Evolutionary conservation across 23 tunicate genomes (phyloP).

Genomic region (Corella eumyota): DNA sequence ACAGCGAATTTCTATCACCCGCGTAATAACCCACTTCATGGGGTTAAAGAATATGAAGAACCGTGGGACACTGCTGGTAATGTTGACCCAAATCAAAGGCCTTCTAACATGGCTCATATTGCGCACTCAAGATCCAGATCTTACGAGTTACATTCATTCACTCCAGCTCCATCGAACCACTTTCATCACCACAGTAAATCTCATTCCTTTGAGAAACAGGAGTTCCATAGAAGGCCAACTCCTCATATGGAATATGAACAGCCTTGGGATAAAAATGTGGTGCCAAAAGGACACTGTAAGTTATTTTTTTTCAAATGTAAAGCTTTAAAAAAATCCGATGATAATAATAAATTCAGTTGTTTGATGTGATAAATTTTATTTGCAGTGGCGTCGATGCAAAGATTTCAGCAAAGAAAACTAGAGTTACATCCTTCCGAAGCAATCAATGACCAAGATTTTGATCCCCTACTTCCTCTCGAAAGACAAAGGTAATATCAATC

Average conservation of each 20-base stretch:
- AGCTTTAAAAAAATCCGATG: no score
- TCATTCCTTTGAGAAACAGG: constrained; percentile 35
- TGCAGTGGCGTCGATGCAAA: constrained; percentile 91
- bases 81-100: neutral
- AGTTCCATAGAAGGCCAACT: neutral
- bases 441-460: constrained; percentile 43
- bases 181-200: constrained; percentile 34
- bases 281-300: constrained; percentile 44
- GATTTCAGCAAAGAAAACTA: constrained; percentile 62
- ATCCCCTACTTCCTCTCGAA: constrained; percentile 51
- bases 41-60: constrained; percentile 72
- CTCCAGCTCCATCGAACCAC: neutral
- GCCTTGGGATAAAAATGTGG: constrained; percentile 44
- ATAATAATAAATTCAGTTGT: no score
- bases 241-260: constrained; percentile 24
- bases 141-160: constrained; percentile 30
- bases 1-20: constrained; percentile 3
- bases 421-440: constrained; percentile 94
- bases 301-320: no score
- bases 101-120: constrained; percentile 1
- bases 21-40: constrained; percentile 36
- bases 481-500: constrained; percentile 50
- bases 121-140: constrained; percentile 64
- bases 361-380: no score
- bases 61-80: constrained; percentile 61